Percentiles rank a stretch among this genome's conserved stretches.
Evolutionary conservation across 2,797 vertebrate genomes (phyloP).

Genomic region (Masticophis lateralis): DNA sequence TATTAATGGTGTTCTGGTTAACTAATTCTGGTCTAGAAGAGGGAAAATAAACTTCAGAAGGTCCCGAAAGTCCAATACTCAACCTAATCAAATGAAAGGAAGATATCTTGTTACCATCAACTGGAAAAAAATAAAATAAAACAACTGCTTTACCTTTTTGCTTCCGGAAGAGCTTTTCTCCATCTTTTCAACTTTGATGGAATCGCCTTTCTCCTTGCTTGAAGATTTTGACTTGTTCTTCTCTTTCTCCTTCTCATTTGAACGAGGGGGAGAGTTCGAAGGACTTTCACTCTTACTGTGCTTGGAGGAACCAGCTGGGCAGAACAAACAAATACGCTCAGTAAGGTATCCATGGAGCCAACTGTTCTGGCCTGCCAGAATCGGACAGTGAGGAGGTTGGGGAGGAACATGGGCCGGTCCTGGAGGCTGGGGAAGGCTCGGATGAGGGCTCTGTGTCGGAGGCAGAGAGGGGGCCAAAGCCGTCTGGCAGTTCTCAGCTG

Average conservation of each 20-base stretch:
- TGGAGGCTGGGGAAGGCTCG: too few species aligned
- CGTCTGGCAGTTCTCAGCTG: too few species aligned
- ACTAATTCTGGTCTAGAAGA: not conserved
- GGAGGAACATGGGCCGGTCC: too few species aligned
- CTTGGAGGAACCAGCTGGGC: slow-evolving; percentile 83
- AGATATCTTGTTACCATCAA: not conserved
- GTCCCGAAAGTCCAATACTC: not conserved
- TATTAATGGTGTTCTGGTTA: not conserved
- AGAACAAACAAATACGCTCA: slow-evolving; percentile 46
- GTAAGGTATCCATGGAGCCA: not conserved
- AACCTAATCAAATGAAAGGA: not conserved
- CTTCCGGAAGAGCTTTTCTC: slow-evolving; percentile 86
- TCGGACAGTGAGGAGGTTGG: too few species aligned
- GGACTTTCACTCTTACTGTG: slow-evolving; percentile 94
- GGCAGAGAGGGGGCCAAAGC: too few species aligned
- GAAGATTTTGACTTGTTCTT: slow-evolving; percentile 93
- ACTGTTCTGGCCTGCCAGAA: too few species aligned
- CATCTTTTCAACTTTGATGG: slow-evolving; percentile 85
- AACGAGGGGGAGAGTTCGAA: slow-evolving; percentile 88
- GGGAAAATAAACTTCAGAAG: not conserved
- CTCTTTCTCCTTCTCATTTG: slow-evolving; percentile 85
- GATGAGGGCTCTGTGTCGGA: too few species aligned
- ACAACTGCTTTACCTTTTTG: slow-evolving; percentile 81
- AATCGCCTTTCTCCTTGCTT: slow-evolving; percentile 90
- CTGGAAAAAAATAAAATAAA: not conserved